Percentiles rank a stretch among this genome's conserved stretches.
Conservation (phyloP, 2,888 invertebrate species). For the Xestia c-nigrum region DNA sequence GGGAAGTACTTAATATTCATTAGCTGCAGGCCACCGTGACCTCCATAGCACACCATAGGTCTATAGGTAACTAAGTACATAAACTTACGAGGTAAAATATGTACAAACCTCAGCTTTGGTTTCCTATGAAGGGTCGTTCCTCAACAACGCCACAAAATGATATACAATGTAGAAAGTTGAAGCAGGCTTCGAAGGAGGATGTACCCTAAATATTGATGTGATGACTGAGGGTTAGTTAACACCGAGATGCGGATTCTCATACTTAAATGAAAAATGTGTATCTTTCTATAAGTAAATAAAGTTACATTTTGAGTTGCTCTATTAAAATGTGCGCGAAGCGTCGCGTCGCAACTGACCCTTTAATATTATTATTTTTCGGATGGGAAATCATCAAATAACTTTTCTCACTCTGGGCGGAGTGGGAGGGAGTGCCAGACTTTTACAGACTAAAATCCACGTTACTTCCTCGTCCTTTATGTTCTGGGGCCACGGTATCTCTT, state of each 20-base stretch:
- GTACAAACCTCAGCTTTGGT: neutral
- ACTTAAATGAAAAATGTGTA: neutral
- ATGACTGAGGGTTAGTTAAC: neutral
- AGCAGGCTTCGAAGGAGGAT: neutral
- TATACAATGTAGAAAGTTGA: neutral
- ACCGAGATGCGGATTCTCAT: neutral
- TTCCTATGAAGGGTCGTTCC: neutral
- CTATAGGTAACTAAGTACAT: neutral
- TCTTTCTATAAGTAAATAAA: too few relatives aligned
- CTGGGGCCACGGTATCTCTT: too few relatives aligned
- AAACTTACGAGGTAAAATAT: neutral
- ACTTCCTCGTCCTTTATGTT: too few relatives aligned
- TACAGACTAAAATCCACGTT: too few relatives aligned
- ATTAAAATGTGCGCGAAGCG: too few relatives aligned
- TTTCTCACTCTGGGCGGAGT: too few relatives aligned
- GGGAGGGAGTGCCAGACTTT: too few relatives aligned
- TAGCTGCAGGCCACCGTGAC: constrained; percentile 53
- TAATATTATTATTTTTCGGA: too few relatives aligned
- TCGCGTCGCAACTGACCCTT: too few relatives aligned
- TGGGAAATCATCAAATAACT: too few relatives aligned
- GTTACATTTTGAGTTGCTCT: too few relatives aligned
- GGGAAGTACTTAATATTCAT: constrained; percentile 56
- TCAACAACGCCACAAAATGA: neutral
- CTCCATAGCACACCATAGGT: constrained; percentile 32
- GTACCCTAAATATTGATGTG: neutral